Conservation (phyloP, 2,797 vertebrate species). For the Limosa lapponica region DNA sequence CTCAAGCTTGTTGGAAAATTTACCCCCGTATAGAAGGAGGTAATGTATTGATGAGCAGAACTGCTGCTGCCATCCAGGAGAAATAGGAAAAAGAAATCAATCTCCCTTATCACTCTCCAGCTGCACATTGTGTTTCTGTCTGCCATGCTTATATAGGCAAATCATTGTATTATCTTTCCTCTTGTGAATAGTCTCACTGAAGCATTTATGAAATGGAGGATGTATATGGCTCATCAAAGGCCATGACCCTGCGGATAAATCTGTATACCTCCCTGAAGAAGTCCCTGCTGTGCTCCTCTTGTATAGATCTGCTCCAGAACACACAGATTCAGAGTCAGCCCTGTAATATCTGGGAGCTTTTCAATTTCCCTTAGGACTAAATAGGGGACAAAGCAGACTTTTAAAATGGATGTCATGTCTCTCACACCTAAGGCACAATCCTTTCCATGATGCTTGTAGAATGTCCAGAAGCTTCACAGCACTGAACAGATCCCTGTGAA, state of each 20-base stretch:
- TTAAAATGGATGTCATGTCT: background rate
- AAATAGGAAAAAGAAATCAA: conserved; percentile 48
- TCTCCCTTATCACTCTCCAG: conserved; percentile 27
- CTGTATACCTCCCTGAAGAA: background rate
- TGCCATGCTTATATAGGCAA: conserved; percentile 56
- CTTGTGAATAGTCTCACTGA: conserved; percentile 21
- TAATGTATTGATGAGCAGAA: background rate
- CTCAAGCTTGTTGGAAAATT: background rate
- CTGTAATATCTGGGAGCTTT: background rate
- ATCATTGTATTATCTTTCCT: conserved; percentile 41
- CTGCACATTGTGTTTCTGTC: conserved; percentile 40
- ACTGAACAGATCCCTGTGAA: background rate
- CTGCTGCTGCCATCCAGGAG: background rate
- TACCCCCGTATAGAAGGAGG: background rate
- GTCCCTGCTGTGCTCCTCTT: background rate
- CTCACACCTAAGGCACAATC: background rate
- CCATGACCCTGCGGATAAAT: conserved; percentile 4
- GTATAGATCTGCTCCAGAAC: background rate
- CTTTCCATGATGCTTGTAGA: background rate
- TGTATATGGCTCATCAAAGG: background rate
- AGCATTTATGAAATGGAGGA: conserved; percentile 31
- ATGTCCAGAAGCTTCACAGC: background rate
- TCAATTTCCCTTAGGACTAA: background rate
- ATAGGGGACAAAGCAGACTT: background rate
- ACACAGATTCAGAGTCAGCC: background rate